A percentile compares a stretch with the other conserved stretches of the same genome.
Evolutionary conservation across 2,888 invertebrate species (phyloP).

Genomic region (Synergus japonicus): DNA sequence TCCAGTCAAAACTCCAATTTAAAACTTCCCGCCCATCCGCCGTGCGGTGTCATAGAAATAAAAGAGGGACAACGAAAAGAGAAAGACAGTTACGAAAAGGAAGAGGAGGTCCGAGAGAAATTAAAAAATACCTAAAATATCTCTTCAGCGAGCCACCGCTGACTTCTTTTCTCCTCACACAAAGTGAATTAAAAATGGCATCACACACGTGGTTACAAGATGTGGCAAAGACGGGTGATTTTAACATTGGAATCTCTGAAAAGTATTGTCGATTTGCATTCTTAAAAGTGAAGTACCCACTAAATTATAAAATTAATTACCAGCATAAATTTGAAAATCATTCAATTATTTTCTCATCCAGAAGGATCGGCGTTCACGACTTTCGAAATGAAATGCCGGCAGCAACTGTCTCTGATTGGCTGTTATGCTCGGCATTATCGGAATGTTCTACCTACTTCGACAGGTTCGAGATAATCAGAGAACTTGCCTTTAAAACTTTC

Average conservation of each 20-base stretch:
- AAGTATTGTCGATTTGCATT: background rate
- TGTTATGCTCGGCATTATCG: conserved; percentile 46
- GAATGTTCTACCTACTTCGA: conserved; percentile 50
- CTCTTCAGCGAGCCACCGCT: background rate
- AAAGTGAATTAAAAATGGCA: background rate
- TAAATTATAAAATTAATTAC: background rate
- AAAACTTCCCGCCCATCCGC: conserved; percentile 66
- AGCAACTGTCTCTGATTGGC: conserved; percentile 46
- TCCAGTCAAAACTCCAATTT: conserved; percentile 74
- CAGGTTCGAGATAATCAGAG: conserved; percentile 46
- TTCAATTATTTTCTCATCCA: conserved; percentile 17
- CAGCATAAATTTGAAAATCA: conserved; percentile 1
- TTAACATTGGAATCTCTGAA: background rate
- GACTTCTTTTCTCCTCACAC: background rate
- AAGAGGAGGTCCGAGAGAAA: background rate
- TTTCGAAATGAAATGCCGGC: conserved; percentile 51
- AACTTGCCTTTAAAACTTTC: conserved; percentile 52
- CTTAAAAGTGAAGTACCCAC: too few species aligned
- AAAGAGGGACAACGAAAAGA: background rate
- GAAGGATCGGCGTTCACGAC: conserved; percentile 20
- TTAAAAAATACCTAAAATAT: conserved; percentile 5
- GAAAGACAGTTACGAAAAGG: too few species aligned
- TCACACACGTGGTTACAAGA: background rate
- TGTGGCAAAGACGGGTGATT: too few species aligned
- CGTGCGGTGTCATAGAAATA: background rate